A percentile compares a stretch with the other conserved stretches of the same genome.
phyloP scores from a whole-genome alignment of 2,113 vertebrate genomes.

The Sphaerodactylus townsendi region DNA sequence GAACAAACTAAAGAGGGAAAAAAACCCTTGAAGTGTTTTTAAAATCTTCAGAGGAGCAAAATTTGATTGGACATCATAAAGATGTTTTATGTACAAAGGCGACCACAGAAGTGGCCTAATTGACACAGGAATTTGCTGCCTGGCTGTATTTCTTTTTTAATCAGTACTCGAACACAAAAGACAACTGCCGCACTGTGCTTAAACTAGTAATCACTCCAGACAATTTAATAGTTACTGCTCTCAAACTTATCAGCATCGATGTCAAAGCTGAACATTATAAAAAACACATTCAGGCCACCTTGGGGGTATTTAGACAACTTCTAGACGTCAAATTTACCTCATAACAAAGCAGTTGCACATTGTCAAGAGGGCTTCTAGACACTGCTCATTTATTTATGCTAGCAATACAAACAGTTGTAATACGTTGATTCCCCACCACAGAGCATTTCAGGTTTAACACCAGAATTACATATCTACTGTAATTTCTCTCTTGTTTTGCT shows the following conservation, averaged over 20 bases:
- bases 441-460: not conserved
- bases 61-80: not conserved
- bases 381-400: not conserved
- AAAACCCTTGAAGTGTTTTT: not conserved
- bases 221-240: not conserved
- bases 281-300: not conserved
- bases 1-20: slow-evolving; percentile 8
- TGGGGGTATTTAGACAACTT: not conserved
- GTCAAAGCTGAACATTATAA: not conserved
- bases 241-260: not conserved
- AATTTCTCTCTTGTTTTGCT: not conserved
- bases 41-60: not conserved
- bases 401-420: not conserved
- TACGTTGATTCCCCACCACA: not conserved
- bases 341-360: not conserved
- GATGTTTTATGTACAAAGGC: not conserved
- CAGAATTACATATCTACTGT: not conserved
- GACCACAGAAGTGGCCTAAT: not conserved
- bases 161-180: slow-evolving; percentile 2
- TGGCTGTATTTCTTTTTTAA: slow-evolving; percentile 2
- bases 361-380: not conserved
- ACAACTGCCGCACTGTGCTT: not conserved
- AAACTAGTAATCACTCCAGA: slow-evolving; percentile 15
- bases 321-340: not conserved
- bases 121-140: not conserved